Conservation (phyloP, 2,797 vertebrate genomes). For the Sebastes trivittatus region DNA sequence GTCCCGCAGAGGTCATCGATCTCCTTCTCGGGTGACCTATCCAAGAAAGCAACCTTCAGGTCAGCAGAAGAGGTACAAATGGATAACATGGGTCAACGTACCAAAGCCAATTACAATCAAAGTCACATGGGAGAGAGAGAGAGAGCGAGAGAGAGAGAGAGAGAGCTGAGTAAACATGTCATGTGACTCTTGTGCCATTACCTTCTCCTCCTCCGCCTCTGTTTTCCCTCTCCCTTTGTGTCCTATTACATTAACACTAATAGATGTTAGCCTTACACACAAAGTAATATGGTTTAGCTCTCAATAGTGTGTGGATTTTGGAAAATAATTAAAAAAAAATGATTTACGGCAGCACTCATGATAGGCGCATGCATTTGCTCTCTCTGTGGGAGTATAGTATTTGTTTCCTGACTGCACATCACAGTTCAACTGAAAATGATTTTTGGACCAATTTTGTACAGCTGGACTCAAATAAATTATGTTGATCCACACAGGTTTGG, state of each 20-base stretch:
- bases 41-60: not conserved
- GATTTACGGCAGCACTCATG: not conserved
- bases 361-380: not conserved
- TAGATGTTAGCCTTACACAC: not conserved
- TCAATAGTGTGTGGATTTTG: not conserved
- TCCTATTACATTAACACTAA: not conserved
- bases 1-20: not conserved
- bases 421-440: not conserved
- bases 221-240: not conserved
- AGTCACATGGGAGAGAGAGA: not conserved
- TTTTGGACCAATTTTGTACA: not conserved
- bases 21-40: not conserved
- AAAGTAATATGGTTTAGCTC: not conserved
- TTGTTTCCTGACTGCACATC: not conserved
- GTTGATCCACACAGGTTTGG: not conserved
- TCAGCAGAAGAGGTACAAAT: not conserved
- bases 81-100: not conserved
- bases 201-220: not conserved
- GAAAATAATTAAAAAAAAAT: not conserved
- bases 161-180: constrained; percentile 20
- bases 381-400: not conserved
- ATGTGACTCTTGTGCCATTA: not conserved
- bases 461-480: not conserved
- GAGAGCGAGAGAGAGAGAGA: not conserved
- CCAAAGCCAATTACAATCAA: constrained; percentile 6